phyloP scores from a whole-genome alignment of 1,140 invertebrate genomes.

The Ylistrum balloti region DNA sequence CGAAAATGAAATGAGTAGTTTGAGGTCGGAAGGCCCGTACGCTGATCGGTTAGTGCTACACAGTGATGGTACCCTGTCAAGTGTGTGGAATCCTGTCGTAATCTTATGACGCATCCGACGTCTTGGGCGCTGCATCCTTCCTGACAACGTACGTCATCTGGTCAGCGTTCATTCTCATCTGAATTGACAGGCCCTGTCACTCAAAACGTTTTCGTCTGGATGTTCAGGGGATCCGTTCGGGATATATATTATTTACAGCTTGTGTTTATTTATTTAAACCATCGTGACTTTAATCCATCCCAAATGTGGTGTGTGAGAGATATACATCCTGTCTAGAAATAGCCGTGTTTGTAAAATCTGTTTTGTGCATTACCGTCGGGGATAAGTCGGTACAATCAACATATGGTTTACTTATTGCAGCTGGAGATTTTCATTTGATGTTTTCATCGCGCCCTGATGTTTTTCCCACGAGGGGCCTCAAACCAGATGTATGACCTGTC shows the following conservation, averaged over 20 bases:
- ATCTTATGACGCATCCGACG: conserved; percentile 37
- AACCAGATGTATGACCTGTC: conserved; percentile 43
- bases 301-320: conserved; percentile 12
- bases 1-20: conserved; percentile 39
- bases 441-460: background rate
- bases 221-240: background rate
- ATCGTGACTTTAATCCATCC: conserved; percentile 14
- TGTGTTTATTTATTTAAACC: conserved; percentile 29
- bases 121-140: conserved; percentile 47
- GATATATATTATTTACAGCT: conserved; percentile 36
- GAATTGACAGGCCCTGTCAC: conserved; percentile 46
- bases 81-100: background rate
- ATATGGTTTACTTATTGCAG: conserved; percentile 29
- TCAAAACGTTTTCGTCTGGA: conserved; percentile 41
- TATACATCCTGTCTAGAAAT: conserved; percentile 19
- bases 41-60: conserved; percentile 2
- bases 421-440: conserved; percentile 14
- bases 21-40: background rate
- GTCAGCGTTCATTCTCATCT: conserved; percentile 52
- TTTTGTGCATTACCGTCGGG: background rate
- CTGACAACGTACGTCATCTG: conserved; percentile 53
- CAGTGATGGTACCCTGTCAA: background rate
- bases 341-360: background rate
- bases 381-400: conserved; percentile 27
- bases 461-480: conserved; percentile 4